A percentile compares a stretch with the other conserved stretches of the same genome.
These are phyloP conservation scores for Gadus macrocephalus DNA, from an alignment of 2,113 vertebrate species.

Conservation along the genomic window DNA sequence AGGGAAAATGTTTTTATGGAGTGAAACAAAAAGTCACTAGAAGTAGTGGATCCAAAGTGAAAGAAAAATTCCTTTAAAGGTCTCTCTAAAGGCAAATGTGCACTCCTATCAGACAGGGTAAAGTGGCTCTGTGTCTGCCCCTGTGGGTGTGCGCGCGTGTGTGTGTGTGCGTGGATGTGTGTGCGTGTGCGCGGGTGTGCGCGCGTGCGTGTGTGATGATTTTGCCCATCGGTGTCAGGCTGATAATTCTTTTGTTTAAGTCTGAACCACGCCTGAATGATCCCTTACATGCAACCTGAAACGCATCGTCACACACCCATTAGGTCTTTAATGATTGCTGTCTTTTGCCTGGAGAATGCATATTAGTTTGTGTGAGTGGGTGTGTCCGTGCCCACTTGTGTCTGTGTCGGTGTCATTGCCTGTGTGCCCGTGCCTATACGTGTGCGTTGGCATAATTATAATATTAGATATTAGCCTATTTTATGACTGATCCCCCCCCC, in stretches of 20 bases:
- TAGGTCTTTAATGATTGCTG: conserved; percentile 56
- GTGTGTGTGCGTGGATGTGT: background rate
- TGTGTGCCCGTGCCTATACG: background rate
- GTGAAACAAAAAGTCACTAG: conserved; percentile 38
- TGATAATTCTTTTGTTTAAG: conserved; percentile 59
- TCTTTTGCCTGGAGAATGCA: conserved; percentile 55
- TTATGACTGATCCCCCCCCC: conserved; percentile 2
- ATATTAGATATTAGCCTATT: conserved; percentile 18
- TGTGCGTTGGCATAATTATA: background rate
- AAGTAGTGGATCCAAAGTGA: background rate
- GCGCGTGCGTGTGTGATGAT: conserved; percentile 25
- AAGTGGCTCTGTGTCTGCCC: background rate
- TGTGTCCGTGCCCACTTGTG: background rate
- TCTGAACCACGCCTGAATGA: conserved; percentile 47
- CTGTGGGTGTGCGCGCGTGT: too few species aligned
- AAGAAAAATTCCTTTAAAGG: background rate
- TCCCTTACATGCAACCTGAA: conserved; percentile 30
- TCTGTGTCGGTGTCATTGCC: conserved; percentile 6
- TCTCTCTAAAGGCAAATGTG: background rate
- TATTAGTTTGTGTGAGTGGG: conserved; percentile 28
- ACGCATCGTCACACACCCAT: conserved; percentile 51
- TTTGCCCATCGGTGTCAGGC: conserved; percentile 44
- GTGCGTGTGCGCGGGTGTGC: conserved; percentile 21
- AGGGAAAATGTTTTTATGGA: conserved; percentile 32
- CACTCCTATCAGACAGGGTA: background rate